A percentile compares a stretch with the other conserved stretches of the same genome.
Evolutionary conservation across 2,113 vertebrate genomes (phyloP).

Genomic region (Bothrops jararaca): DNA sequence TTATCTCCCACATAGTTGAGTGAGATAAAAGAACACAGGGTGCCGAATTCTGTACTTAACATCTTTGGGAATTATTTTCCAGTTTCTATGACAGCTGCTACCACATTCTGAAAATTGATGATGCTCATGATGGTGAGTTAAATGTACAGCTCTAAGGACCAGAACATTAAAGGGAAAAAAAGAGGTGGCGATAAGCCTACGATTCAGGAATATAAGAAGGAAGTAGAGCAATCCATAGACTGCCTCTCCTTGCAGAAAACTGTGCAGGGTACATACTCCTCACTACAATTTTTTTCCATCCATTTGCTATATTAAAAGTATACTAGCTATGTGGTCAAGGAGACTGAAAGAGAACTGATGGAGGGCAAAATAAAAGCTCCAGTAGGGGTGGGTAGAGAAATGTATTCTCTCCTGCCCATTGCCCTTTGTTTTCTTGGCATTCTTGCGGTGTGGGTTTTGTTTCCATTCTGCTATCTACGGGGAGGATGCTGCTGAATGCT

Average conservation of each 20-base stretch:
- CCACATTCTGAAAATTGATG: neutral
- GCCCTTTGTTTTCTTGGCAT: conserved; percentile 34
- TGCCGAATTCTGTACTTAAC: neutral
- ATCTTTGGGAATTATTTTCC: neutral
- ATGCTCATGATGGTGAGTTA: neutral
- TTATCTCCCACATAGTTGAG: neutral
- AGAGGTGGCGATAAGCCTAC: neutral
- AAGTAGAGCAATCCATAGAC: neutral
- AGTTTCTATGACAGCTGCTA: neutral
- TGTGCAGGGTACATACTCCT: neutral
- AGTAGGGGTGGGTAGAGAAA: conserved; percentile 31
- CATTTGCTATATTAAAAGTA: neutral
- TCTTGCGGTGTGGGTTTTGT: conserved; percentile 42
- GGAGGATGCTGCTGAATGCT: conserved; percentile 34
- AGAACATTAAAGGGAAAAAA: neutral
- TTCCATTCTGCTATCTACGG: conserved; percentile 39
- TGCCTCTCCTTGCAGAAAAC: neutral
- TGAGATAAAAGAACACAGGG: neutral
- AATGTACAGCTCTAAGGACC: neutral
- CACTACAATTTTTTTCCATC: neutral
- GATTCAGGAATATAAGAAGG: neutral
- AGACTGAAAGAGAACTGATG: conserved; percentile 18
- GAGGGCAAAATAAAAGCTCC: conserved; percentile 25
- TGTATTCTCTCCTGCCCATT: conserved; percentile 26
- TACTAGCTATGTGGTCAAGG: conserved; percentile 3